Evolutionary conservation across 2,113 vertebrate species (phyloP).

Genomic region (Sapayoa aenigma): DNA sequence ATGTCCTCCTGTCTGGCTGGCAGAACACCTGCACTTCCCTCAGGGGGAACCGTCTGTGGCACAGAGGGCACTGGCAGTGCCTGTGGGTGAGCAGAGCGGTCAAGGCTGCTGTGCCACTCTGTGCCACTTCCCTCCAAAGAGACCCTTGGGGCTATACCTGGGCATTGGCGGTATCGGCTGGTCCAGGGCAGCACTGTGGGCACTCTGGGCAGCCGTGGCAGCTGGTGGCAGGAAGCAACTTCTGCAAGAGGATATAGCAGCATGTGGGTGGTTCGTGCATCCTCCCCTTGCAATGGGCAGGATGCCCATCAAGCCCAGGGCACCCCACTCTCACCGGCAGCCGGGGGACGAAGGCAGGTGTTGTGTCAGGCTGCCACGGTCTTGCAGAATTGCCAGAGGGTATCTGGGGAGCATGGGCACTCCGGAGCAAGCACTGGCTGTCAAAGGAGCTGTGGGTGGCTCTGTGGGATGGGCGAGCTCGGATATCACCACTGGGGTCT

Average conservation of each 20-base stretch:
- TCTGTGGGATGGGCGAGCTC: neutral
- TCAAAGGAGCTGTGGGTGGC: neutral
- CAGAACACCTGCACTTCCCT: neutral
- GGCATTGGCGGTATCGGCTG: neutral
- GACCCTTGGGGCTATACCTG: neutral
- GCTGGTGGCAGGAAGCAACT: neutral
- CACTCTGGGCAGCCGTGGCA: neutral
- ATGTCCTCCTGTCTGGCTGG: neutral
- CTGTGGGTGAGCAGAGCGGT: neutral
- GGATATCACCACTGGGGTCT: neutral
- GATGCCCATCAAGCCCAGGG: neutral
- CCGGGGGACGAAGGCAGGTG: neutral
- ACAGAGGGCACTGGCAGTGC: neutral
- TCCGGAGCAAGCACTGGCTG: neutral
- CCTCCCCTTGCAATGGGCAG: neutral
- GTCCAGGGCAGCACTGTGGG: neutral
- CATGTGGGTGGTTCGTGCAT: neutral
- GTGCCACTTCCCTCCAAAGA: neutral
- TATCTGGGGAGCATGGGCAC: neutral
- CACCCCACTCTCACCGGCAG: neutral
- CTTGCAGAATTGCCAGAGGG: neutral
- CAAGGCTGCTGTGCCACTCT: neutral
- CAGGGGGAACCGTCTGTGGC: rapidly evolving
- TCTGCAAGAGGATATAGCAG: neutral
- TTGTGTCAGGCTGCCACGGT: neutral